Conservation (phyloP, 2,888 invertebrate species). For the Keiferia lycopersicella region DNA sequence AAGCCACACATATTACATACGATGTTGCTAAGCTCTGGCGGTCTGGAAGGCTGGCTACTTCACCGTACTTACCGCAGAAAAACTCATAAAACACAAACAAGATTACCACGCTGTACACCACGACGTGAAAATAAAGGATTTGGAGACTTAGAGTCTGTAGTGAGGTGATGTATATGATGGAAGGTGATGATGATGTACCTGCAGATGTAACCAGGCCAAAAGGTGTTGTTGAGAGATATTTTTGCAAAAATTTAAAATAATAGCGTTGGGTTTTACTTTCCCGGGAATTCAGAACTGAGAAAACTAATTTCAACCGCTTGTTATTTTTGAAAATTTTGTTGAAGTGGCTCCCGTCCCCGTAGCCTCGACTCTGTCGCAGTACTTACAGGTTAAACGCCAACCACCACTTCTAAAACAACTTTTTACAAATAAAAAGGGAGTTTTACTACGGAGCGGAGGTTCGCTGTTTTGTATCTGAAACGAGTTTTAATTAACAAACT, state of each 20-base stretch:
- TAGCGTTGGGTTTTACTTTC: not conserved
- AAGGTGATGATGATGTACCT: too few species aligned
- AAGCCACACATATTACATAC: slow-evolving; percentile 27
- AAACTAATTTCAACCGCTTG: slow-evolving; percentile 3
- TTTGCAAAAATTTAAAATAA: too few species aligned
- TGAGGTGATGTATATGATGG: too few species aligned
- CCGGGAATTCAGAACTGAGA: not conserved
- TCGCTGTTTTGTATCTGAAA: slow-evolving; percentile 55
- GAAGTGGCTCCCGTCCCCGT: not conserved
- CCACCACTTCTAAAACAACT: slow-evolving; percentile 21
- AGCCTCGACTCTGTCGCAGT: slow-evolving; percentile 9
- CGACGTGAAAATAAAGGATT: too few species aligned
- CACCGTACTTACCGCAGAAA: slow-evolving; percentile 24
- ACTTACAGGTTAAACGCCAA: slow-evolving; percentile 13
- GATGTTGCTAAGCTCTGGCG: slow-evolving; percentile 16
- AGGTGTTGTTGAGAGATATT: too few species aligned
- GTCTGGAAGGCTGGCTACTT: slow-evolving; percentile 16
- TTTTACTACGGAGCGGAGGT: slow-evolving; percentile 37
- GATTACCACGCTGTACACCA: slow-evolving; percentile 20
- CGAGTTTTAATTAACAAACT: slow-evolving; percentile 64
- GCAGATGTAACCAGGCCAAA: too few species aligned
- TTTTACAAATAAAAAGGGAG: slow-evolving; percentile 26
- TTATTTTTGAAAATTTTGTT: not conserved
- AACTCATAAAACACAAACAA: slow-evolving; percentile 29
- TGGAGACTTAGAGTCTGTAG: too few species aligned